Percentiles rank a stretch among this genome's conserved stretches.
These are phyloP conservation scores for Phylloscopus collybita DNA, from an alignment of 2,797 vertebrate genomes.

Conservation along the genomic window DNA sequence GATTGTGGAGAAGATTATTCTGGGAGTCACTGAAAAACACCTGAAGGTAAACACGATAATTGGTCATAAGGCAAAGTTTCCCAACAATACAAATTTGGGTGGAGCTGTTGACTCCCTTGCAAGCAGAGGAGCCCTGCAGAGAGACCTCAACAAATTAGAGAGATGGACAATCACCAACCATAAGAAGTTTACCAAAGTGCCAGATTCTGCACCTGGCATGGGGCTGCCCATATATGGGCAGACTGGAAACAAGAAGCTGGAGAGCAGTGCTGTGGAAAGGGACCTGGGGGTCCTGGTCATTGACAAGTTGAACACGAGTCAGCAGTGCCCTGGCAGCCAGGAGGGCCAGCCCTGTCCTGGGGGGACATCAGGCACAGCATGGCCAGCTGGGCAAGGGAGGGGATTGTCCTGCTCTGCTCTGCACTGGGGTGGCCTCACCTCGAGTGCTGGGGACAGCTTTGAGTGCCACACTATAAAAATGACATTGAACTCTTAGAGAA, in stretches of 20 bases:
- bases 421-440: accelerated
- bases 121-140: neutral
- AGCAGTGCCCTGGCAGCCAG: neutral
- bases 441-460: accelerated
- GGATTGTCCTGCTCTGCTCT: neutral
- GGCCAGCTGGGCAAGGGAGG: accelerated
- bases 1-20: neutral
- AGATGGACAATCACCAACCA: neutral
- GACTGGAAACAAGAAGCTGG: neutral
- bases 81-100: neutral
- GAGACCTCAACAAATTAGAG: neutral
- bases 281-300: accelerated
- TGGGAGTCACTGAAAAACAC: neutral
- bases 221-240: neutral
- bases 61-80: neutral
- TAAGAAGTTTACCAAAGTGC: neutral
- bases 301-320: accelerated
- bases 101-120: neutral
- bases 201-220: too few relatives aligned
- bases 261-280: accelerated
- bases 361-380: neutral
- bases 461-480: accelerated
- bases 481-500: accelerated
- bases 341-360: neutral
- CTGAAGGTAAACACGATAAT: neutral